Percentiles rank a stretch among this genome's conserved stretches.
Conservation (phyloP, 2,797 vertebrate genomes). For the Sorex maritimensis region DNA sequence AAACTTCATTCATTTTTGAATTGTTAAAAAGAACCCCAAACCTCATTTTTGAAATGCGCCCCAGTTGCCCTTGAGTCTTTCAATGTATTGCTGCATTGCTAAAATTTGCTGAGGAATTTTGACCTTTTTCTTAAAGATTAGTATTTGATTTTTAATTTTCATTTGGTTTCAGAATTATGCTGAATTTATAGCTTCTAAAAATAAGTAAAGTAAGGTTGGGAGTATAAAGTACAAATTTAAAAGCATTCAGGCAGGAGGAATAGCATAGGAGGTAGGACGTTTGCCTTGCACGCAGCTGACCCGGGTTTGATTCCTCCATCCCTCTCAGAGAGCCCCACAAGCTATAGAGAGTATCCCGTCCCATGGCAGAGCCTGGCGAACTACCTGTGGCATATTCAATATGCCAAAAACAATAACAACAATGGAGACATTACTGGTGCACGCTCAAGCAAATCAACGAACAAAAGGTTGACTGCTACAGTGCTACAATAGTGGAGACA, state of each 20-base stretch:
- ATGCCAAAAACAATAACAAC: too few species aligned
- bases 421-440: too few species aligned
- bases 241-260: background rate
- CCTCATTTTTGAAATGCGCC: background rate
- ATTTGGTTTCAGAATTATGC: slow-evolving; percentile 24
- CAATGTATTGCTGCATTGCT: background rate
- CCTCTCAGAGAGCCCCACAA: too few species aligned
- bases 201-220: background rate
- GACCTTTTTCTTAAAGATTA: background rate
- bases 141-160: background rate
- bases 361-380: too few species aligned
- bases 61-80: background rate
- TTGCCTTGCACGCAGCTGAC: too few species aligned
- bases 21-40: background rate
- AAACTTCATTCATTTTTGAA: background rate
- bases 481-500: background rate
- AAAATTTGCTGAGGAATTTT: background rate
- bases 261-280: too few species aligned
- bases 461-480: too few species aligned
- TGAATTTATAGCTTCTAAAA: background rate
- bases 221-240: background rate
- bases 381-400: too few species aligned
- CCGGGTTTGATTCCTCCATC: too few species aligned
- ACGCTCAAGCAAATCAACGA: too few species aligned
- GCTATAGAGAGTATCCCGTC: too few species aligned